Evolutionary conservation across 2,113 vertebrate genomes (phyloP), one percentile per base, ranked within the genome.

Genomic region (Oxygymnocypris stewartii): DNA sequence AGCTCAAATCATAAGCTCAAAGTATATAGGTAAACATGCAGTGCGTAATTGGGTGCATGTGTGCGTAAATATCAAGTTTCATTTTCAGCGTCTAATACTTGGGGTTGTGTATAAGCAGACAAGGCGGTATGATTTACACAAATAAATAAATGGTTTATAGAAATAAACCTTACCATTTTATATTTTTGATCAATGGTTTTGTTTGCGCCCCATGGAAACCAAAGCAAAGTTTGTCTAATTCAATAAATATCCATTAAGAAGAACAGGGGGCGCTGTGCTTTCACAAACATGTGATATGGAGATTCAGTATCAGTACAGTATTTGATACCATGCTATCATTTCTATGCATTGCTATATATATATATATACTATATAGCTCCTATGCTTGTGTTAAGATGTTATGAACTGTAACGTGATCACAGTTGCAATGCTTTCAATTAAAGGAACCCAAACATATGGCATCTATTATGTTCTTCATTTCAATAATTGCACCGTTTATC

Each of bases 401-500:
- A 20, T 7, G 37, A 42, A 51, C 59, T 16, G 16, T 14, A 78
- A 78, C 23, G n/a, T 16, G 20, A 44, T 25, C 79, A 49, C 42
- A 20, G 25, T 49, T 69, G 61, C n/a, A 69, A 47, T 69, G 16
- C 80, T 47, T 82, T n/a, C 18, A 65, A 25, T 65, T 44, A 44
- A 65, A 16, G 40, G n/a, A n/a, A 67, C 40, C 31, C 42, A 71
- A 18, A 84, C 80, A 88, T 81, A 73, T 85, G 87, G 90, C 91
- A 89, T 89, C 86, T 79, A 89, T 93, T 91, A 88, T 91, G 89
- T 54, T 87, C 86, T 75, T 89, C 86, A 88, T 73, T 71, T 79
- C 35, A 88, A 79, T 88, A 88, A 88, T 80, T 80, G 47, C 85
- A 88, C 47, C 77, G 87, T 92, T 92, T 91, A 87, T 92, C 89